phyloP scores from a whole-genome alignment of 2,113 vertebrate species.

The Centropus unirufus region DNA sequence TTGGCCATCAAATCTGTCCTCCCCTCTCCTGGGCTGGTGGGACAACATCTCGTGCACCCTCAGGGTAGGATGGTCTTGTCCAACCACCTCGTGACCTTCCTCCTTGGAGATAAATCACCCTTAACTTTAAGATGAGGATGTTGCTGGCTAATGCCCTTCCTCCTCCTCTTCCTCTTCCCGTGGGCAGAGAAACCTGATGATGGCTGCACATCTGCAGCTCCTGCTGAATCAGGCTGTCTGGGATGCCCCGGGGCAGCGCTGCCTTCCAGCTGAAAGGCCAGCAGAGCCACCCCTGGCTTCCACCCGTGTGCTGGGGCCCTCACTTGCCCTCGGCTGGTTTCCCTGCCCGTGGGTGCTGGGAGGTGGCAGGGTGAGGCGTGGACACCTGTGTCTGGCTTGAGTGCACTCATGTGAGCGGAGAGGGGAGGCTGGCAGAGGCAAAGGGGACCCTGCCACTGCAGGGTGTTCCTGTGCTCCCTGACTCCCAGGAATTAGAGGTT shows the following conservation, averaged over 20 bases:
- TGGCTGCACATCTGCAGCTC: not conserved
- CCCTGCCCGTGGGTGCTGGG: not conserved
- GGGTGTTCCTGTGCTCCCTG: not conserved
- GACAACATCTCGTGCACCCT: not conserved
- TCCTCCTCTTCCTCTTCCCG: not conserved
- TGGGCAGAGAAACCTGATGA: not conserved
- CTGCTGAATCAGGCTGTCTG: not conserved
- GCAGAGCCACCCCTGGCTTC: not conserved
- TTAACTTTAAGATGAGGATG: not conserved
- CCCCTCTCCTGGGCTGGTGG: not conserved
- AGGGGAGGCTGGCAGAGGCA: not conserved
- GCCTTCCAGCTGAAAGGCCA: not conserved
- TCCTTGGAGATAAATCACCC: not conserved
- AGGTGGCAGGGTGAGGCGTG: not conserved
- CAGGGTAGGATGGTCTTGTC: not conserved
- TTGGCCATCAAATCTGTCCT: not conserved
- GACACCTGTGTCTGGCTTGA: not conserved
- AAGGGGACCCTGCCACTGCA: fast-evolving
- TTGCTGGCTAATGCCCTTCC: not conserved
- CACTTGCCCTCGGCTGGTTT: not conserved
- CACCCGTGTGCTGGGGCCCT: not conserved
- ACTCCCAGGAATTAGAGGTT: not conserved
- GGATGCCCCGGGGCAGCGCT: not conserved
- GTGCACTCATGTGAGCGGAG: not conserved
- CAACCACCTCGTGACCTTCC: not conserved